A percentile compares a stretch with the other conserved stretches of the same genome.
phyloP scores from a whole-genome alignment of 2,888 invertebrate genomes.

The Dryobota labecula region DNA sequence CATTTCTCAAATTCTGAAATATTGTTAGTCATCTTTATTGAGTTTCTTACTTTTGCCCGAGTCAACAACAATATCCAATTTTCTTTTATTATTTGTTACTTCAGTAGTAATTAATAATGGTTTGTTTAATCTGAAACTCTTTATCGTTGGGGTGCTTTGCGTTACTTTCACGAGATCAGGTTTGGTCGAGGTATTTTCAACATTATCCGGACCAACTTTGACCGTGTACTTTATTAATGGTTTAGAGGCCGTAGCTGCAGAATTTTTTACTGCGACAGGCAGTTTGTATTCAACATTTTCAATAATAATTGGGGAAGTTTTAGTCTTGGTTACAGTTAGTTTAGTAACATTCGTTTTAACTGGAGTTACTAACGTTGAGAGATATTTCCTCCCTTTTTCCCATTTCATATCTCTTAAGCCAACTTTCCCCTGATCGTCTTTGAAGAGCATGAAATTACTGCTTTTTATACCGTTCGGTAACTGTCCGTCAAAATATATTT shows the following conservation, averaged over 20 bases:
- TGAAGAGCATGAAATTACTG: constrained; percentile 72
- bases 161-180: neutral
- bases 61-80: constrained; percentile 40
- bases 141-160: constrained; percentile 6
- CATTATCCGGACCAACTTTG: neutral
- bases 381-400: neutral
- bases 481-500: constrained; percentile 47
- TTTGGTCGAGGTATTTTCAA: neutral
- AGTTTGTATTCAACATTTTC: constrained; percentile 37
- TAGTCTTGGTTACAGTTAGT: neutral
- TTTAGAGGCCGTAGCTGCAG: neutral
- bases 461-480: constrained; percentile 33
- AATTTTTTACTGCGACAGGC: neutral
- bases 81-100: constrained; percentile 44
- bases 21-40: constrained; percentile 16
- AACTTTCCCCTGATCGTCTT: constrained; percentile 69
- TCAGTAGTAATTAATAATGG: constrained; percentile 48
- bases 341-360: neutral
- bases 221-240: neutral
- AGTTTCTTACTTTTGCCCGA: constrained; percentile 19
- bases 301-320: constrained; percentile 23
- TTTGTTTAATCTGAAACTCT: constrained; percentile 51
- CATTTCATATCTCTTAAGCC: constrained; percentile 49
- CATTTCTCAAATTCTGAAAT: neutral
- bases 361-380: accelerated